Evolutionary conservation across 2,797 vertebrate species (phyloP), one percentile per base, ranked within the genome.

Genomic region (Coregonus ussuriensis): DNA sequence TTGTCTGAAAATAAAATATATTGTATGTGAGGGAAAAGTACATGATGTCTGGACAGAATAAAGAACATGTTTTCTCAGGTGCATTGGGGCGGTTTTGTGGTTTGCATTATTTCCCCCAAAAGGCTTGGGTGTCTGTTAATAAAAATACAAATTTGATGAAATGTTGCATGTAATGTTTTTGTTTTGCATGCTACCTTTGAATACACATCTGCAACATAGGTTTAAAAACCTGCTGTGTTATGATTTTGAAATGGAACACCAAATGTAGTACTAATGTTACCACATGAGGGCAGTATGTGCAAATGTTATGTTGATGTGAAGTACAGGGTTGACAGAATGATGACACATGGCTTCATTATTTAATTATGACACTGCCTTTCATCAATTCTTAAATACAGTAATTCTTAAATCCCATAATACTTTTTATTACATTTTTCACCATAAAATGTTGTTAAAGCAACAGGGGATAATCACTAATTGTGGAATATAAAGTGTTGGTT

Each of bases 251-350:
- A 15, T 66, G 21, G 25, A 66, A 15, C 29, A 14, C 25, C 15
- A 66, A 14, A 66, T 33, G 29, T 29, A 31, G 25, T 31, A 53
- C 53, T 29, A 35, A 11, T 72, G 6, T 6, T 0, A 71, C 75
- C 93, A 92, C 91, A 79, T 6, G 93, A 68, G 87, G 92, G 90
- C 92, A 80, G 80, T 82, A 35, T 83, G 41, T 56, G 16, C 82
- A 86, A n/a, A 75, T 74, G 21, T 53, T 11, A 4, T 1, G 37
- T 67, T 52, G 4, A 75, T 65, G 11, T 54, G 41, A 65, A 29
- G 21, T 54, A 0, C 1, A 13, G 35, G 16, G 56, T 41, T 68
- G 73, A 76, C 66, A 79, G 14, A 74, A 68, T 29, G 16, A 18
- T 18, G 59, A 63, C 77, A 72, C 51, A 84, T 77, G 79, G 82